These are phyloP conservation scores for Palythoa heliodiscus DNA, from an alignment of 92 coral and sea anemone species.

Conservation along the genomic window DNA sequence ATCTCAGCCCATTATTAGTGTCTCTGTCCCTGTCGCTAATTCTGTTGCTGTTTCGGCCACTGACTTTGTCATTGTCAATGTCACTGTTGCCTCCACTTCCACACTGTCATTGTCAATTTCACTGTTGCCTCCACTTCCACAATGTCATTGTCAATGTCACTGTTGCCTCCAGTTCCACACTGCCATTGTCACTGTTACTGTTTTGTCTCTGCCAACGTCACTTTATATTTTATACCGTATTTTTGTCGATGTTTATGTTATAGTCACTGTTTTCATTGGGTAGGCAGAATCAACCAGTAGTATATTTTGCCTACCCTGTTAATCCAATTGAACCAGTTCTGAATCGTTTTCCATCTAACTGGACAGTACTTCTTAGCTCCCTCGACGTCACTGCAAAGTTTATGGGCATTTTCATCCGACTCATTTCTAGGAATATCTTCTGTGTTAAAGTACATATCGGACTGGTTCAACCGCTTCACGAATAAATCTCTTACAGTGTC, in stretches of 20 bases:
- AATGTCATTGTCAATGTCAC: too few species aligned
- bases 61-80: too few species aligned
- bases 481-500: conserved; percentile 65
- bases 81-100: too few species aligned
- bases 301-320: conserved; percentile 15
- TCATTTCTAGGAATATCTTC: conserved; percentile 83
- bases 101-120: too few species aligned
- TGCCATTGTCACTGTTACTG: too few species aligned
- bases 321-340: conserved; percentile 78
- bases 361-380: conserved; percentile 91
- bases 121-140: too few species aligned
- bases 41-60: too few species aligned
- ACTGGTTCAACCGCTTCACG: conserved; percentile 56
- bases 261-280: not conserved
- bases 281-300: not conserved
- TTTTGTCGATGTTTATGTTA: not conserved
- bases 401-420: conserved; percentile 83
- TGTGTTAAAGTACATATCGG: conserved; percentile 75
- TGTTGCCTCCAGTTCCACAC: too few species aligned
- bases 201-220: too few species aligned
- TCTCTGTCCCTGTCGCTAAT: too few species aligned
- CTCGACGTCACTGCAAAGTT: conserved; percentile 72
- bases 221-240: not conserved
- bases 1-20: too few species aligned
- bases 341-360: conserved; percentile 75